Evolutionary conservation across 2,797 vertebrate genomes (phyloP).

Genomic region (Myripristis jacobus): DNA sequence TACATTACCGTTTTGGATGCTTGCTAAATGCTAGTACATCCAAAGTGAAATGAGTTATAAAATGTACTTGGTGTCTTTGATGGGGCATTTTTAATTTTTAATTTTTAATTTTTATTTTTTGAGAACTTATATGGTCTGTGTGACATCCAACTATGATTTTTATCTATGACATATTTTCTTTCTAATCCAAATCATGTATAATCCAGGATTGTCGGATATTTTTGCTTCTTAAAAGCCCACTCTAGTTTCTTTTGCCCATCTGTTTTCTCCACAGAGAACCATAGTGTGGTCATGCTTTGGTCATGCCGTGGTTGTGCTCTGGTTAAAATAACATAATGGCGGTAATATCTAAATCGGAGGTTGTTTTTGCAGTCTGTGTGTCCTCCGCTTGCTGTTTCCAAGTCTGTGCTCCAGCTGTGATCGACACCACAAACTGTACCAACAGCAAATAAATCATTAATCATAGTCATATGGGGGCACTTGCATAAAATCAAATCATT

Average conservation of each 20-base stretch:
- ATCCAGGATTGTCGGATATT: slow-evolving; percentile 26
- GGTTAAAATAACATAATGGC: slow-evolving; percentile 61
- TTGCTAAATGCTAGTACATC: neutral
- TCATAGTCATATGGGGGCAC: slow-evolving; percentile 4
- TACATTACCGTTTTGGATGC: slow-evolving; percentile 1
- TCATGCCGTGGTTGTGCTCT: slow-evolving; percentile 50
- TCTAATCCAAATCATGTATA: slow-evolving; percentile 16
- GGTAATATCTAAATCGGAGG: slow-evolving; percentile 59
- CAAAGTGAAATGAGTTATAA: slow-evolving; percentile 10
- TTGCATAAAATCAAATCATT: slow-evolving; percentile 14
- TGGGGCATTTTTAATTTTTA: neutral
- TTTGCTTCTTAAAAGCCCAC: slow-evolving; percentile 39
- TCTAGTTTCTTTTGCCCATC: slow-evolving; percentile 44
- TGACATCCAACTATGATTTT: slow-evolving; percentile 1
- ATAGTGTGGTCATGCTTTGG: slow-evolving; percentile 60
- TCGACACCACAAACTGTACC: slow-evolving; percentile 1
- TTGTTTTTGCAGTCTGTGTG: slow-evolving; percentile 41
- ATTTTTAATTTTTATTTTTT: too few relatives aligned
- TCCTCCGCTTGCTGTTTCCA: slow-evolving; percentile 12
- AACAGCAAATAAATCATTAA: neutral
- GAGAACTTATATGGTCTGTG: neutral
- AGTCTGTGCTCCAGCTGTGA: neutral
- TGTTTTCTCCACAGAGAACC: slow-evolving; percentile 43
- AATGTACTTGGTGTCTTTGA: slow-evolving; percentile 4
- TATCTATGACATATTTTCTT: slow-evolving; percentile 33